A percentile compares a stretch with the other conserved stretches of the same genome.
Conservation (phyloP, 2,797 vertebrate species). For the Microchirus variegatus region DNA sequence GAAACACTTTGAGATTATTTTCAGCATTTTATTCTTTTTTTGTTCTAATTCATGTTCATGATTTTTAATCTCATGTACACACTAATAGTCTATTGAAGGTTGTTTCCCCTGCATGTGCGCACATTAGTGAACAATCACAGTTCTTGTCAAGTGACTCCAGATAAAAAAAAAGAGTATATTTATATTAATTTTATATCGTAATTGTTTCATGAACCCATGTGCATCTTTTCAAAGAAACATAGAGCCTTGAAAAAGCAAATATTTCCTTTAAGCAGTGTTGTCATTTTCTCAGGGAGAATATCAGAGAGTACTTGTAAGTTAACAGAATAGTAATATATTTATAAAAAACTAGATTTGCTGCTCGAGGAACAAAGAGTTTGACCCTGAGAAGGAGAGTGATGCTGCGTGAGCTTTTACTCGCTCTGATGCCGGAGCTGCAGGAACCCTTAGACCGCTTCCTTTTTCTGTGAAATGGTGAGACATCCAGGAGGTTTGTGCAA, state of each 20-base stretch:
- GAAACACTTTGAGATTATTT: constrained; percentile 9
- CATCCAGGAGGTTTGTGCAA: constrained; percentile 59
- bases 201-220: not conserved
- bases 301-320: constrained; percentile 24
- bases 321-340: constrained; percentile 21
- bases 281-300: constrained; percentile 69
- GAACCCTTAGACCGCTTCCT: constrained; percentile 9
- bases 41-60: not conserved
- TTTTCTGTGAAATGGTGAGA: constrained; percentile 32
- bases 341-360: constrained; percentile 12
- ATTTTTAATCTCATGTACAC: too few relatives aligned
- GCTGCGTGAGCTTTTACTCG: constrained; percentile 28
- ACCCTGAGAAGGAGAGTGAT: constrained; percentile 23
- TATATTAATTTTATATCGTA: constrained; percentile 14
- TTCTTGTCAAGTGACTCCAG: too few relatives aligned
- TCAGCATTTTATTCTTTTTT: constrained; percentile 6
- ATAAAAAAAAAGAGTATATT: not conserved
- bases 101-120: too few relatives aligned
- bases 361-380: constrained; percentile 19
- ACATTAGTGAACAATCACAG: too few relatives aligned
- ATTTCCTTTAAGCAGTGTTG: constrained; percentile 51
- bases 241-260: constrained; percentile 42
- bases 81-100: too few relatives aligned
- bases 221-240: constrained; percentile 15
- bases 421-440: constrained; percentile 5